phyloP scores from a whole-genome alignment of 1,140 invertebrate genomes.

The Formica selysi region DNA sequence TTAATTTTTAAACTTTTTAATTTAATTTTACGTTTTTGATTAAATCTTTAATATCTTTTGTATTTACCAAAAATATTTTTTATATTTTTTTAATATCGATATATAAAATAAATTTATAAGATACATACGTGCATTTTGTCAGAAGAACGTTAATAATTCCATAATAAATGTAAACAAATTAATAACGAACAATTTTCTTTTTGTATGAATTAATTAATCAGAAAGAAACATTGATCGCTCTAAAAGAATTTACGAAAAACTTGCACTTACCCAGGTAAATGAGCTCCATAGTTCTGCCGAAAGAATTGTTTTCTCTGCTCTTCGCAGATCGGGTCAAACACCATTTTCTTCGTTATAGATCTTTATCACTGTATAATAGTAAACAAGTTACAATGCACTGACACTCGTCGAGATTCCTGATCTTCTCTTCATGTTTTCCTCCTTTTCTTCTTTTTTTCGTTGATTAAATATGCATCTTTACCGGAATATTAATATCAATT shows the following conservation, averaged over 20 bases:
- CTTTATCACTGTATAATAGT: slow-evolving; percentile 4
- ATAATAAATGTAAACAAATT: neutral
- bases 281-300: slow-evolving; percentile 80
- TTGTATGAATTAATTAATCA: neutral
- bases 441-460: neutral
- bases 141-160: neutral
- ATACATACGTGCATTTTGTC: neutral
- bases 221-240: neutral
- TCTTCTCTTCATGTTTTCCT: slow-evolving; percentile 16
- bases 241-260: slow-evolving; percentile 7
- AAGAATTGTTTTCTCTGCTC: slow-evolving; percentile 82
- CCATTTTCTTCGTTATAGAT: slow-evolving; percentile 75
- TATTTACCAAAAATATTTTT: neutral
- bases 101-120: neutral
- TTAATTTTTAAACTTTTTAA: neutral
- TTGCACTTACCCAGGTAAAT: slow-evolving; percentile 83
- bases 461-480: slow-evolving; percentile 14
- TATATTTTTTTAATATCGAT: neutral
- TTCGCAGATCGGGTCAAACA: slow-evolving; percentile 80
- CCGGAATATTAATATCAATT: neutral
- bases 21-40: neutral
- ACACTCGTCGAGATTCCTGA: neutral
- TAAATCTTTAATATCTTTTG: neutral
- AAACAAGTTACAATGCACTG: slow-evolving; percentile 16
- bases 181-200: no score